phyloP scores from a whole-genome alignment of 2,888 invertebrate genomes.

The Campoplex nolae region DNA sequence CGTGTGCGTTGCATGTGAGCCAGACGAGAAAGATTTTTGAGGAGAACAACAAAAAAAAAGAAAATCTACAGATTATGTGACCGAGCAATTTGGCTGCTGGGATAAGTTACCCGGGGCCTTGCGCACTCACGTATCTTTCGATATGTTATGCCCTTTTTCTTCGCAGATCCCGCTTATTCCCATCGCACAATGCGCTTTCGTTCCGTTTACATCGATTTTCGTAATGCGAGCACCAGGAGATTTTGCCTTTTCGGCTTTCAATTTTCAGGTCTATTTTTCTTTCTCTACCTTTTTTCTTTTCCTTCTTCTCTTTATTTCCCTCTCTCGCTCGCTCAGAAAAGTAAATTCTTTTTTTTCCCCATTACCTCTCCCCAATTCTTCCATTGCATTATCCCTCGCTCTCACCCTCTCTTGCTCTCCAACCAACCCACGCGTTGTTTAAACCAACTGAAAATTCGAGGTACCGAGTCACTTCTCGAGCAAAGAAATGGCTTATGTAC shows the following conservation, averaged over 20 bases:
- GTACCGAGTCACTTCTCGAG: conserved; percentile 47
- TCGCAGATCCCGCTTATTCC: background rate
- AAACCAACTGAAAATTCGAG: conserved; percentile 25
- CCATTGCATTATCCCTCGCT: conserved; percentile 25
- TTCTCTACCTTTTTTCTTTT: background rate
- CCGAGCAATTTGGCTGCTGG: conserved; percentile 27
- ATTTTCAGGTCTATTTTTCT: conserved; percentile 23
- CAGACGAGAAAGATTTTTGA: conserved; percentile 28
- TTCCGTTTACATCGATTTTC: conserved; percentile 41
- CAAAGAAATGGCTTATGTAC: background rate
- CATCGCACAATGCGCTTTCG: conserved; percentile 34
- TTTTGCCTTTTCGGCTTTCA: conserved; percentile 51
- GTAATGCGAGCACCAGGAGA: conserved; percentile 13
- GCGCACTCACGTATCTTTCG: conserved; percentile 51
- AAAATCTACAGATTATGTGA: conserved; percentile 42
- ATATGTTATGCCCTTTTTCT: conserved; percentile 42
- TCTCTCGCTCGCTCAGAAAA: conserved; percentile 10
- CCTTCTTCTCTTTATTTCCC: background rate
- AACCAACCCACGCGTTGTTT: conserved; percentile 36
- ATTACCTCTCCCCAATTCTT: conserved; percentile 37
- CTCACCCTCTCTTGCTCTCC: background rate
- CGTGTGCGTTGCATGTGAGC: background rate
- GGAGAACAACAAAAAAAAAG: background rate
- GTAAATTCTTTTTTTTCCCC: conserved; percentile 55
- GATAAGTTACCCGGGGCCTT: conserved; percentile 32